phyloP scores from a whole-genome alignment of 2,888 invertebrate species.

The Orthosia incerta region DNA sequence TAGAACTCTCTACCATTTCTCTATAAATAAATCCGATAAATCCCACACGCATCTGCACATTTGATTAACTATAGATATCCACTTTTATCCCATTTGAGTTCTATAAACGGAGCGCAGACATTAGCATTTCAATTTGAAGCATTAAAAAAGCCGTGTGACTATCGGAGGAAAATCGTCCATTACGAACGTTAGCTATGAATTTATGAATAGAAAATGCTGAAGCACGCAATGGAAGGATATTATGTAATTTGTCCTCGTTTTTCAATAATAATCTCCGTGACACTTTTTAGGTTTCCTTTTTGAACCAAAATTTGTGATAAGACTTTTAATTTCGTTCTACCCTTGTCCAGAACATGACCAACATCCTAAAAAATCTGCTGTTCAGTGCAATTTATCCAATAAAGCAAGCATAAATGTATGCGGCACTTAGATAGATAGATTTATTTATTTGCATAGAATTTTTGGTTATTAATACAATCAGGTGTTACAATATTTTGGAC shows the following conservation, averaged over 20 bases:
- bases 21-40: conserved; percentile 24
- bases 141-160: conserved; percentile 72
- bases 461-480: too few relatives aligned
- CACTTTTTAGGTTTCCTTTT: background rate
- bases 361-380: too few relatives aligned
- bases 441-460: too few relatives aligned
- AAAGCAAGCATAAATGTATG: too few relatives aligned
- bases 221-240: conserved; percentile 54
- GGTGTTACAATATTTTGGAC: too few relatives aligned
- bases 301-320: background rate
- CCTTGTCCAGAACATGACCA: too few relatives aligned
- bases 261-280: background rate
- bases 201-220: conserved; percentile 78
- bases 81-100: conserved; percentile 50
- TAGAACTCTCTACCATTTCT: too few relatives aligned
- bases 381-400: too few relatives aligned
- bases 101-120: conserved; percentile 62
- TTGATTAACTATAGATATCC: conserved; percentile 35
- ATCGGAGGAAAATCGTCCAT: conserved; percentile 76
- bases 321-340: too few relatives aligned
- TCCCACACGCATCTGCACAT: conserved; percentile 46
- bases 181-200: conserved; percentile 71
- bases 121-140: conserved; percentile 77
- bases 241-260: conserved; percentile 34
- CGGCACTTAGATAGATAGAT: too few relatives aligned